Conservation (phyloP, 2,113 vertebrate species). For the Isurus oxyrinchus region DNA sequence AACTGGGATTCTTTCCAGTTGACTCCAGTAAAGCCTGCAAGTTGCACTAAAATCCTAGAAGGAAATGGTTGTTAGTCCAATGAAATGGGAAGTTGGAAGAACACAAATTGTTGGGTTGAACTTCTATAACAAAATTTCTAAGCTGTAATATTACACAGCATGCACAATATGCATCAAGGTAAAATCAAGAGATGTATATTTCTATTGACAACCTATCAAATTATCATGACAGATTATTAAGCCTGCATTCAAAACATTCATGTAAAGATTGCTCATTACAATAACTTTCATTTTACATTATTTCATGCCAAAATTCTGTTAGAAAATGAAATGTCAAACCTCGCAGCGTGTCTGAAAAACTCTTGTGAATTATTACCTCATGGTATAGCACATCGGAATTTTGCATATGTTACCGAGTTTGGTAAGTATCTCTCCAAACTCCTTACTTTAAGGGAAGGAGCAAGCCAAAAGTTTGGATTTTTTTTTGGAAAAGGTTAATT, state of each 20-base stretch:
- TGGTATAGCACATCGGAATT: neutral
- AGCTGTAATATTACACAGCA: neutral
- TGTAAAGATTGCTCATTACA: neutral
- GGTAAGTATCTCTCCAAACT: neutral
- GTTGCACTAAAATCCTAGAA: neutral
- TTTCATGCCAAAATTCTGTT: neutral
- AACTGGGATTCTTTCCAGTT: neutral
- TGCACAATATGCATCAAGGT: neutral
- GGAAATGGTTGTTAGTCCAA: neutral
- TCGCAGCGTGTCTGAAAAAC: neutral
- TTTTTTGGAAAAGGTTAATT: neutral
- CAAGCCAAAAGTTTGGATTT: neutral
- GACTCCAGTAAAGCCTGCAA: neutral
- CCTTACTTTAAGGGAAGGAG: neutral
- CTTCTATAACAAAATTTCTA: neutral
- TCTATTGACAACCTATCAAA: neutral
- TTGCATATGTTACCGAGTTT: neutral
- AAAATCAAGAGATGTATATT: neutral
- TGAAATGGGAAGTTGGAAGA: neutral
- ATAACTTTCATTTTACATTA: neutral
- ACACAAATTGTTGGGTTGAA: slow-evolving; percentile 8
- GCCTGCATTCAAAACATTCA: neutral
- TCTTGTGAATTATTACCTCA: neutral
- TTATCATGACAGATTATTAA: neutral
- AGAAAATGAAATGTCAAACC: neutral